Evolutionary conservation across 2,888 invertebrate genomes (phyloP).

Genomic region (Bhutanitis thaidina): DNA sequence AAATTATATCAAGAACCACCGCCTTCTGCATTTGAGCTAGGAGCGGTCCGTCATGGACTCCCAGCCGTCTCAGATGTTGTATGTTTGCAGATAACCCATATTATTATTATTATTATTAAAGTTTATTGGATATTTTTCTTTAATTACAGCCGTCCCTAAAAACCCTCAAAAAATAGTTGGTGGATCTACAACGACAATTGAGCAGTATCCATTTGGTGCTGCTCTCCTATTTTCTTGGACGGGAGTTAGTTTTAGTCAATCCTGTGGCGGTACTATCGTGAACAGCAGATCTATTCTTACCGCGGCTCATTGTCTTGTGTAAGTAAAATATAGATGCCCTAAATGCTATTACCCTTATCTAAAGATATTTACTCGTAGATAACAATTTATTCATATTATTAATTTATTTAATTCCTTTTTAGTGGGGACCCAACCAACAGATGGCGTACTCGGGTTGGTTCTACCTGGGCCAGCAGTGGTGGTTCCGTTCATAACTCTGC

Average conservation of each 20-base stretch:
- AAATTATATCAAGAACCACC: too few species aligned
- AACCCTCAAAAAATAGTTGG: slow-evolving; percentile 37
- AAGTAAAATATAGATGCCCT: slow-evolving; percentile 22
- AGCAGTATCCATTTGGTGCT: slow-evolving; percentile 22
- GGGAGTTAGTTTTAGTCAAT: slow-evolving; percentile 19
- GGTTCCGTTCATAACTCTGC: slow-evolving; percentile 28
- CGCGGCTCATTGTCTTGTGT: slow-evolving; percentile 43
- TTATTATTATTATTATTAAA: too few species aligned
- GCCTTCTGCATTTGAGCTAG: too few species aligned
- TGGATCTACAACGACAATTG: slow-evolving; percentile 37
- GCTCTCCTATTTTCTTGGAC: slow-evolving; percentile 28
- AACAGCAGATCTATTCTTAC: slow-evolving; percentile 39
- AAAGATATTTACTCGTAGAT: too few species aligned
- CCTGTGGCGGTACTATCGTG: slow-evolving; percentile 35
- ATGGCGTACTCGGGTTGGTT: slow-evolving; percentile 11
- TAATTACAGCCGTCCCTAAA: slow-evolving; percentile 11
- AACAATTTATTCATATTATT: too few species aligned
- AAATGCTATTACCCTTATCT: too few species aligned
- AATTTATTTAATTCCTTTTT: too few species aligned
- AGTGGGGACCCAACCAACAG: slow-evolving; percentile 20
- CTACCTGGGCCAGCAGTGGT: slow-evolving; percentile 6
- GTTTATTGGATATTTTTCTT: too few species aligned
- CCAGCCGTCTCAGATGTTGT: too few species aligned
- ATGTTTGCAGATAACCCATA: too few species aligned
- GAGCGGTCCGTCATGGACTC: too few species aligned